phyloP scores from a whole-genome alignment of 2,797 vertebrate species.

The Cirrhinus mrigala region DNA sequence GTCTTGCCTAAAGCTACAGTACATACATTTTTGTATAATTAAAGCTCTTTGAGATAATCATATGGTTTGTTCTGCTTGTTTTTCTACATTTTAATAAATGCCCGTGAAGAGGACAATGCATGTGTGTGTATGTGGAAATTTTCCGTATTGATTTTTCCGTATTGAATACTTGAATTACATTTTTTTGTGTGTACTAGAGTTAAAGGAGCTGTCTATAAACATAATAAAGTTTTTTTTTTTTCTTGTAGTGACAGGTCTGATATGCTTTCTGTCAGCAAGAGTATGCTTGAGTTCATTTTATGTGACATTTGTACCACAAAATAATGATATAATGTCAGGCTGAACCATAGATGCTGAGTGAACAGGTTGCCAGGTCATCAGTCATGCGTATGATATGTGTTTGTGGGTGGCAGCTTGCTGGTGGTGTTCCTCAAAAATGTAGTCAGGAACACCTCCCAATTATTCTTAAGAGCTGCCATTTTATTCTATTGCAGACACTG shows the following conservation, averaged over 20 bases:
- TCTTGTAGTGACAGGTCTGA: not conserved
- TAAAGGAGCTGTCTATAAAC: not conserved
- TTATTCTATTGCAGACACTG: not conserved
- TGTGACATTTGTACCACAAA: not conserved
- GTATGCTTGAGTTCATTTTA: not conserved
- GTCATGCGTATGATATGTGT: conserved; percentile 7
- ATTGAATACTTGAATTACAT: not conserved
- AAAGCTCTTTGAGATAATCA: not conserved
- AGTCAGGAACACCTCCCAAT: not conserved
- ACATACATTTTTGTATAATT: not conserved
- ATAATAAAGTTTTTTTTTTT: not conserved
- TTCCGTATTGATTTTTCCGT: not conserved
- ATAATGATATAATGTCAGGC: not conserved
- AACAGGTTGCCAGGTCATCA: conserved; percentile 16
- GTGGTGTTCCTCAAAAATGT: conserved; percentile 39
- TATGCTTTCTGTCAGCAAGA: conserved; percentile 6
- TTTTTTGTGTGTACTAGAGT: not conserved
- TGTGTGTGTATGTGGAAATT: not conserved
- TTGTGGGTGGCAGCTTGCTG: conserved; percentile 33
- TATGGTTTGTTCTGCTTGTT: not conserved
- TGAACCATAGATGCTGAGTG: not conserved
- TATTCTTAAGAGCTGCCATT: not conserved
- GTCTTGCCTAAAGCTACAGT: not conserved
- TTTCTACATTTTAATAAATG: not conserved
- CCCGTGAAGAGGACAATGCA: not conserved